These are phyloP conservation scores for Drosophila formosana DNA, from an alignment of 2,888 invertebrate species.

Conservation along the genomic window DNA sequence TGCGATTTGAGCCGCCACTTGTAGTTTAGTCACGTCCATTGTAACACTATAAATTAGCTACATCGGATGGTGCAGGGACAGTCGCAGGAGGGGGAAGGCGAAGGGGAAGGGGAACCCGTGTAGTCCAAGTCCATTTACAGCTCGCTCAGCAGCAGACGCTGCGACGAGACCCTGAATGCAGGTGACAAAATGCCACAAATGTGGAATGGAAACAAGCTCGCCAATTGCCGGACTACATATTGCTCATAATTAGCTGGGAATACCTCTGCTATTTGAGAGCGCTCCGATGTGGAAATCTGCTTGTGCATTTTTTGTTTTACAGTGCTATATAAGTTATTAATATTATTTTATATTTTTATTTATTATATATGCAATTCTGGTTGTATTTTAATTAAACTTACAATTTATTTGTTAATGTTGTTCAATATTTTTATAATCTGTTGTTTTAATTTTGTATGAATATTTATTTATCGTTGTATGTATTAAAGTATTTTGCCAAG, in stretches of 20 bases:
- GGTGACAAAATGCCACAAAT: slow-evolving; percentile 43
- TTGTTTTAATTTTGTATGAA: no score
- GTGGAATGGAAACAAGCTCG: slow-evolving; percentile 33
- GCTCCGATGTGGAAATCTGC: neutral
- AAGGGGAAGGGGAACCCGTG: neutral
- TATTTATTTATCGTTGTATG: no score
- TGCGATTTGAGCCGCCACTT: slow-evolving; percentile 39
- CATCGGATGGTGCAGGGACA: slow-evolving; percentile 31
- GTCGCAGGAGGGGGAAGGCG: neutral
- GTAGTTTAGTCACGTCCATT: slow-evolving; percentile 70
- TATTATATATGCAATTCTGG: no score
- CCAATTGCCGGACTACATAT: slow-evolving; percentile 26
- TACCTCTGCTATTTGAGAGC: neutral
- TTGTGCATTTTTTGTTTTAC: neutral
- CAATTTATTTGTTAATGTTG: no score
- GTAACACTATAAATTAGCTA: slow-evolving; percentile 69
- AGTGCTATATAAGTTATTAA: neutral
- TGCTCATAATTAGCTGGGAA: slow-evolving; percentile 1
- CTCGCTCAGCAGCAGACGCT: slow-evolving; percentile 5
- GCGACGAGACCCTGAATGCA: slow-evolving; percentile 23
- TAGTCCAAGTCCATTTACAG: slow-evolving; percentile 21
- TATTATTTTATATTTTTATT: no score
- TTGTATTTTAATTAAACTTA: no score
- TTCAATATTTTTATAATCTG: no score
- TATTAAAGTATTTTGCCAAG: no score